Conservation (phyloP, 2,113 vertebrate species). For the Phrynosoma platyrhinos region DNA sequence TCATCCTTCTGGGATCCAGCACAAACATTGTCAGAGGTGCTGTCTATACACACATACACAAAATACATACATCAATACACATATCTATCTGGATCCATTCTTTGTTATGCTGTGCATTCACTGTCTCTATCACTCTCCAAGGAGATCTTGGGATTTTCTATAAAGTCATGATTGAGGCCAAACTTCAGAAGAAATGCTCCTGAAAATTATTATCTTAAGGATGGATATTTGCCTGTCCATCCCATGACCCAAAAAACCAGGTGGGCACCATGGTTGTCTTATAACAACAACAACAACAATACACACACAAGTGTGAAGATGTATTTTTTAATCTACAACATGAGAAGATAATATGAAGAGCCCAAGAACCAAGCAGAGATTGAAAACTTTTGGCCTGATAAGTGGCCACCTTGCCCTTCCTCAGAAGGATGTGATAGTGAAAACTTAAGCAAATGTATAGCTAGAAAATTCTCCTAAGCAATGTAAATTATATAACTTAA, state of each 20-base stretch:
- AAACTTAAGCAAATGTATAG: neutral
- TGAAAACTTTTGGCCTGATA: conserved; percentile 47
- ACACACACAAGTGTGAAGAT: neutral
- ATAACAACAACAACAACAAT: neutral
- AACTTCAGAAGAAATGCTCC: conserved; percentile 13
- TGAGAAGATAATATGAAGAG: neutral
- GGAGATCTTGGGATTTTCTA: conserved; percentile 27
- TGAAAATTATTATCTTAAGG: conserved; percentile 39
- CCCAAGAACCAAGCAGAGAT: conserved; percentile 56
- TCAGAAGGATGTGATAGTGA: neutral
- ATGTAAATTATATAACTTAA: too few species aligned
- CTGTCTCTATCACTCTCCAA: neutral
- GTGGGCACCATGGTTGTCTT: conserved; percentile 31
- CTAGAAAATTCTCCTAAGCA: too few species aligned
- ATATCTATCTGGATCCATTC: neutral
- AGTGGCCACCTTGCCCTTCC: accelerated
- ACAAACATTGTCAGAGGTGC: too few species aligned
- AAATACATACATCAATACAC: too few species aligned
- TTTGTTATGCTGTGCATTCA: conserved; percentile 8
- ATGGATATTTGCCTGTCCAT: conserved; percentile 17
- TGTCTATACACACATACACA: too few species aligned
- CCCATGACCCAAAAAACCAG: neutral
- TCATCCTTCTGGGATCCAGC: too few species aligned
- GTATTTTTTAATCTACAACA: neutral
- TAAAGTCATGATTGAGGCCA: neutral